phyloP scores from a whole-genome alignment of 2,113 vertebrate genomes.

The Ictalurus punctatus region DNA sequence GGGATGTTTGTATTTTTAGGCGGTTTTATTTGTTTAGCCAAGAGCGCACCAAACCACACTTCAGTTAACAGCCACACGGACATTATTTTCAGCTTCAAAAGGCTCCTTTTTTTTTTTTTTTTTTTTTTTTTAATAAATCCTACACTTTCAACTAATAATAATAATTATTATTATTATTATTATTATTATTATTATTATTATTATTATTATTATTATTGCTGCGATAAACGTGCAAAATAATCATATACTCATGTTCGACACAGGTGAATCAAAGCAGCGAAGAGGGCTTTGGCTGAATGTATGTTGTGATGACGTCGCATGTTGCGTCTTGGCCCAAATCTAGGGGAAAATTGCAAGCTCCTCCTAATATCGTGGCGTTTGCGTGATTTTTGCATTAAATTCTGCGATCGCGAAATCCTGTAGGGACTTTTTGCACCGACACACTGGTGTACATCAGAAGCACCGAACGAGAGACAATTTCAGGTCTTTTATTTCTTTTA shows the following conservation, averaged over 20 bases:
- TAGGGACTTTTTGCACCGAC: not conserved
- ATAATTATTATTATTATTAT: too few relatives aligned
- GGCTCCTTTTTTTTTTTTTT: not conserved
- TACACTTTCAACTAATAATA: not conserved
- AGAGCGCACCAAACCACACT: not conserved
- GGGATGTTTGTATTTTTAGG: not conserved
- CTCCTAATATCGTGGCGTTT: too few relatives aligned
- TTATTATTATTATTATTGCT: too few relatives aligned
- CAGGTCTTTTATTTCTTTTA: not conserved
- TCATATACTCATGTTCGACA: not conserved
- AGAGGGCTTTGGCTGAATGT: too few relatives aligned
- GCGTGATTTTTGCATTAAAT: too few relatives aligned
- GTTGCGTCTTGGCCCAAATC: too few relatives aligned
- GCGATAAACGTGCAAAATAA: not conserved
- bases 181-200: too few relatives aligned
- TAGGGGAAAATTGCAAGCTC: too few relatives aligned
- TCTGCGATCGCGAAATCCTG: too few relatives aligned
- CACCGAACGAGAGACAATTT: not conserved
- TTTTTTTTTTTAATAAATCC: not conserved
- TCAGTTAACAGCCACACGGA: not conserved
- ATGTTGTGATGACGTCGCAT: too few relatives aligned
- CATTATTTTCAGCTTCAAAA: not conserved
- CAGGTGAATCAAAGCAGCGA: too few relatives aligned
- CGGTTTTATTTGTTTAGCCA: not conserved
- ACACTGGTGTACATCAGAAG: not conserved